A percentile compares a stretch with the other conserved stretches of the same genome.
phyloP scores from a whole-genome alignment of 2,888 invertebrate genomes.

The Lasioglossum marginatum region DNA sequence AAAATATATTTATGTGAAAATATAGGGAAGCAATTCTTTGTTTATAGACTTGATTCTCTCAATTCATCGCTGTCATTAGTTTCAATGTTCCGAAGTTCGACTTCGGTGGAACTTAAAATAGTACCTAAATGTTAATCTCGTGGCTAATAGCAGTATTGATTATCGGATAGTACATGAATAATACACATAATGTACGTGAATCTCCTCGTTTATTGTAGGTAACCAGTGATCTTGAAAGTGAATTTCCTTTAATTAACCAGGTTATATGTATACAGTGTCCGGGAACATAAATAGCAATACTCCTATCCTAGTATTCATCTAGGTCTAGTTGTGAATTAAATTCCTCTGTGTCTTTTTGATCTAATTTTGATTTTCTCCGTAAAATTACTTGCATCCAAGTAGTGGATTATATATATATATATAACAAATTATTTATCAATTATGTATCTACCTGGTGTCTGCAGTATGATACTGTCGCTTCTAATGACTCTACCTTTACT shows the following conservation, averaged over 20 bases:
- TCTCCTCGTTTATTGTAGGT: slow-evolving; percentile 5
- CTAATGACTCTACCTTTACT: background rate
- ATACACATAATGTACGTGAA: slow-evolving; percentile 11
- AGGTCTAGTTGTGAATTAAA: background rate
- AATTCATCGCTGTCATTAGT: background rate
- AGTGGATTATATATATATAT: too few species aligned
- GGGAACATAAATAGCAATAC: background rate
- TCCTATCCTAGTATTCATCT: background rate
- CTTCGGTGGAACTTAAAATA: background rate
- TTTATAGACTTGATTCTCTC: background rate
- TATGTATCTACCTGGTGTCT: background rate
- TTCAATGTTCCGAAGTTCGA: background rate
- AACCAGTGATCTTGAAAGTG: background rate
- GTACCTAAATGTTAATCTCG: background rate
- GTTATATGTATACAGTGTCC: background rate
- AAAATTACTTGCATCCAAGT: background rate
- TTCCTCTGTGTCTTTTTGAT: background rate
- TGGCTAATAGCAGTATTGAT: slow-evolving; percentile 7
- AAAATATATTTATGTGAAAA: background rate
- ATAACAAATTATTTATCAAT: too few species aligned
- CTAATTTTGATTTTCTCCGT: background rate
- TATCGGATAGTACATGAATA: slow-evolving; percentile 14
- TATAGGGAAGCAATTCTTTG: background rate
- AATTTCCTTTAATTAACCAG: slow-evolving; percentile 7
- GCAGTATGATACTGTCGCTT: background rate